Evolutionary conservation across 2,113 vertebrate genomes (phyloP), one percentile per base, ranked within the genome.

Genomic region (Dryoscopus gambensis): DNA sequence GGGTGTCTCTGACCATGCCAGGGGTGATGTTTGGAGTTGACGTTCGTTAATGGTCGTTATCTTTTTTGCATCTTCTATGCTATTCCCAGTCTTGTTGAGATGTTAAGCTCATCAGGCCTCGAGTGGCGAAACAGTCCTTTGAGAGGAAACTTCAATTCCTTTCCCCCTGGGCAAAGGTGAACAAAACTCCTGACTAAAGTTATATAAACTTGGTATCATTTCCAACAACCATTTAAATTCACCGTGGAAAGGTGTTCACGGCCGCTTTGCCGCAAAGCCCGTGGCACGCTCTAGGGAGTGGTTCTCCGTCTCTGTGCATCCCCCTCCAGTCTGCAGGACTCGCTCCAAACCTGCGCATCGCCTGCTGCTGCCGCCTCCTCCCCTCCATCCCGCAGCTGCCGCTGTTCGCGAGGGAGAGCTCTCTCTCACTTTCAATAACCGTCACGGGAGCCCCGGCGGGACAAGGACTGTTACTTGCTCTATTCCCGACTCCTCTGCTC

Each of bases 281-380:
- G 10, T 6, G 0, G 42, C 16, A 17, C 42, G 74, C 59, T 55
- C 50, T 56, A 3, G 1, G 22, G 17, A 10, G 4, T 15, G 47
- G 22, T 33, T 84, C 30, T 50, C 24, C 3, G 3, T 42, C 15
- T 33, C 40, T 2, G 6, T 31, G 10, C 17, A 4, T 40, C 30
- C 13, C 18, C 44, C 31, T 65, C 11, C 20, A 15, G 21, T 74
- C 63, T 13, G 14, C 44, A 49, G 62, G 57, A 33, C 10, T 42
- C 30, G 0, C 25, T 83, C 40, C 78, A 60, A 47, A 25, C 20
- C 13, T 24, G 19, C 9, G 20, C 67, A 13, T 28, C n/a, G 14
- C 31, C 64, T 24, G 4, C 57, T 49, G 68, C n/a, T 53, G 64
- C 46, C 1, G 1, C 18, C 23, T 55, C 3, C 0, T 15, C 24